Evolutionary conservation across 2,113 vertebrate genomes (phyloP).

Genomic region (Psilopogon haemacephalus): DNA sequence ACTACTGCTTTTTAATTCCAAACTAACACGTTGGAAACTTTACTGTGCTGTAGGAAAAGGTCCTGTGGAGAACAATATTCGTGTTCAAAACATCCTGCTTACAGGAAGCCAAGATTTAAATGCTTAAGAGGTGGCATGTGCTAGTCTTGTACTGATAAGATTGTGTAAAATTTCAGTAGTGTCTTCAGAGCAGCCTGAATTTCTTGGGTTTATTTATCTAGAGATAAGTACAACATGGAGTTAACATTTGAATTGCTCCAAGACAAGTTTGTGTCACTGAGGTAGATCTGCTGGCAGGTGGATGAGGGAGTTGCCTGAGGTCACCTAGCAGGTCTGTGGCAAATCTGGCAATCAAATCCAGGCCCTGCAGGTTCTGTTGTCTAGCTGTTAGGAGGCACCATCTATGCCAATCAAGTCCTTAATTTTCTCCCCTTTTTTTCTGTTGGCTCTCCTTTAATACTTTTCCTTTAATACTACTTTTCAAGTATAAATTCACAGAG

Average conservation of each 20-base stretch:
- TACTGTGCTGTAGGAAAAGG: no score
- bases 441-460: background rate
- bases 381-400: background rate
- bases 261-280: background rate
- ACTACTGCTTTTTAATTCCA: background rate
- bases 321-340: background rate
- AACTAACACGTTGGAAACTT: no score
- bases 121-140: background rate
- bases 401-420: background rate
- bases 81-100: no score
- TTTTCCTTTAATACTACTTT: no score
- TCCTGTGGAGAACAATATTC: no score
- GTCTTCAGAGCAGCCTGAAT: background rate
- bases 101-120: background rate
- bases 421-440: background rate
- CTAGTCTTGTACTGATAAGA: background rate
- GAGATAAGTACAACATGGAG: background rate
- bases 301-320: background rate
- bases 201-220: background rate
- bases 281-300: background rate
- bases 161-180: background rate
- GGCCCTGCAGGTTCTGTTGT: background rate
- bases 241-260: background rate
- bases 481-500: background rate
- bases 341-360: background rate